These are phyloP conservation scores for Muschampia staudingeri DNA, from an alignment of 2,888 invertebrate genomes.

Conservation along the genomic window DNA sequence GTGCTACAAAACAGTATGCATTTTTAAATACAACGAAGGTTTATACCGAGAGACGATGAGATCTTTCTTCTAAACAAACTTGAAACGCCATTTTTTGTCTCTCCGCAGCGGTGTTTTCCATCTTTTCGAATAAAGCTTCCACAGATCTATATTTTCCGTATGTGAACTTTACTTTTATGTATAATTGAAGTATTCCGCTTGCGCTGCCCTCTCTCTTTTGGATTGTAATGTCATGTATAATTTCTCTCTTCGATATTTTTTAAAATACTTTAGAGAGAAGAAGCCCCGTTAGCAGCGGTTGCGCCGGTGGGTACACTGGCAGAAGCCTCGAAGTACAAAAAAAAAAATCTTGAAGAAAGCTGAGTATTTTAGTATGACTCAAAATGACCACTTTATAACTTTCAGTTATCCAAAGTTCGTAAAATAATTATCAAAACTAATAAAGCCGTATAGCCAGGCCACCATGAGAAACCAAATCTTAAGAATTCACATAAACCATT, in stretches of 20 bases:
- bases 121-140: slow-evolving; percentile 13
- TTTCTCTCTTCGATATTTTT: too few species aligned
- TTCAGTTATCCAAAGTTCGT: too few species aligned
- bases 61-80: slow-evolving; percentile 60
- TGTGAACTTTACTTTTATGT: slow-evolving; percentile 24
- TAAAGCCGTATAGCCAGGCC: not conserved
- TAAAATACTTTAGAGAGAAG: too few species aligned
- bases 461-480: not conserved
- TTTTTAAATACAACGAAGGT: slow-evolving; percentile 77
- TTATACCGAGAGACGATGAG: slow-evolving; percentile 61
- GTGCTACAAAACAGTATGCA: slow-evolving; percentile 72
- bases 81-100: slow-evolving; percentile 56
- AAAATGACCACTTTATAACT: too few species aligned
- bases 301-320: too few species aligned
- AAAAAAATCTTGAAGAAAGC: too few species aligned
- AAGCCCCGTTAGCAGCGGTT: too few species aligned
- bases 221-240: not conserved
- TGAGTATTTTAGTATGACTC: too few species aligned
- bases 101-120: slow-evolving; percentile 36
- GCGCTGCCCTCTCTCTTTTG: not conserved
- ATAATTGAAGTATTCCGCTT: not conserved
- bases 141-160: not conserved
- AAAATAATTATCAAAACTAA: not conserved
- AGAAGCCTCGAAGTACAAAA: too few species aligned
- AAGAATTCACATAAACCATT: not conserved